These are phyloP conservation scores for Aphelinus certus DNA, from an alignment of 1,140 invertebrate species.

Conservation along the genomic window DNA sequence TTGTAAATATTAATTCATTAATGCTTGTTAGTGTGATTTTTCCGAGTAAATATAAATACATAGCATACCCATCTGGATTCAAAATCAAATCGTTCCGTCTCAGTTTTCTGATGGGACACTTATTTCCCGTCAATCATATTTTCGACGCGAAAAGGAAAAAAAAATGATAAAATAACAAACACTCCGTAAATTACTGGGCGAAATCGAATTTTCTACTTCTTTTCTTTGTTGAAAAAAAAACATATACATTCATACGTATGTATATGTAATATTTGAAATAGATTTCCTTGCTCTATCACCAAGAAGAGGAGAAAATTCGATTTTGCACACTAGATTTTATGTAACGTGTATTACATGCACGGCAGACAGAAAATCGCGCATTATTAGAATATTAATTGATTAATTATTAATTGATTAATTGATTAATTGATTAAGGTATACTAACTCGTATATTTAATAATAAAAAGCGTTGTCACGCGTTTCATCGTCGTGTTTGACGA, in stretches of 20 bases:
- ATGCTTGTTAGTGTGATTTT: no score
- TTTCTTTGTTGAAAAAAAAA: no score
- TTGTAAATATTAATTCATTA: no score
- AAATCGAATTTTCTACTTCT: conserved; percentile 2
- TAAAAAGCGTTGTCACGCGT: conserved; percentile 27
- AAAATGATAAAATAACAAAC: neutral
- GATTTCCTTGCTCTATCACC: no score
- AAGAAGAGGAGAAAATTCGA: neutral
- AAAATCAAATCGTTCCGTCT: no score
- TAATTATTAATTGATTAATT: conserved; percentile 33
- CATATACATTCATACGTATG: no score
- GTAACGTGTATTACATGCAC: conserved; percentile 4
- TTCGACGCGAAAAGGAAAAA: neutral
- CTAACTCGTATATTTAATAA: conserved; percentile 40
- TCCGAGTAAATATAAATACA: no score
- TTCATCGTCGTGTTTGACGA: conserved; percentile 7
- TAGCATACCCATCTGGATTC: no score
- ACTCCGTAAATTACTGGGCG: conserved; percentile 6
- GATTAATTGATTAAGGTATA: conserved; percentile 29
- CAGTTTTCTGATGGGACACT: neutral
- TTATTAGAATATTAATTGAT: conserved; percentile 37
- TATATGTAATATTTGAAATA: no score
- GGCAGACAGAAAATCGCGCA: conserved; percentile 12
- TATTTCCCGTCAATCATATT: conserved; percentile 23
- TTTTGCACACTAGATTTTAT: conserved; percentile 14